phyloP scores from a whole-genome alignment of 2,888 invertebrate genomes.

The Athalia circularis region DNA sequence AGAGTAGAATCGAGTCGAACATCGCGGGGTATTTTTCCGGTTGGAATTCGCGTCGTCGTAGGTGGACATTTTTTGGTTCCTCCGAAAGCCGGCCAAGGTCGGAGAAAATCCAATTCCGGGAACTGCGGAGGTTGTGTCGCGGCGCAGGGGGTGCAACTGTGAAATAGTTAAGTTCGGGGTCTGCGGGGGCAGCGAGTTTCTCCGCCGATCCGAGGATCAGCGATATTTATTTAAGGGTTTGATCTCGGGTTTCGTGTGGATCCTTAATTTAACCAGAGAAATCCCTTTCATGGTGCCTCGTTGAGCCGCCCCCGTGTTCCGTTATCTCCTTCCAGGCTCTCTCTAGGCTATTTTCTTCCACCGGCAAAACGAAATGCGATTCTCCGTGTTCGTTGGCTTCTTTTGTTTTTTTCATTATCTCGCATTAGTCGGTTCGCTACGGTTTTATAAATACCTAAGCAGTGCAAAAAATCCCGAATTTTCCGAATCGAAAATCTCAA shows the following conservation, averaged over 20 bases:
- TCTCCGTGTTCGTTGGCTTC: not conserved
- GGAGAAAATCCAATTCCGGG: slow-evolving; percentile 9
- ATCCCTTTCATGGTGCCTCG: slow-evolving; percentile 40
- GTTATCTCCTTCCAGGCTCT: slow-evolving; percentile 30
- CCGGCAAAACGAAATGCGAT: slow-evolving; percentile 17
- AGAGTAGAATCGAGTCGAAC: no score
- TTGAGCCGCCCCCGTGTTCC: slow-evolving; percentile 13
- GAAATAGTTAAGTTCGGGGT: slow-evolving; percentile 41
- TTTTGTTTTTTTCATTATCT: not conserved
- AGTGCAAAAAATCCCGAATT: no score
- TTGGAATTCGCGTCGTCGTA: no score
- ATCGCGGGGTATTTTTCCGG: no score
- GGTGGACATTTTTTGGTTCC: no score
- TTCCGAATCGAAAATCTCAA: no score
- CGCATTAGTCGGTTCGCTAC: not conserved
- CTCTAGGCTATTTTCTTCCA: slow-evolving; percentile 33
- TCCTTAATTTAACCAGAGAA: slow-evolving; percentile 42
- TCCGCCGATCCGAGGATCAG: slow-evolving; percentile 34
- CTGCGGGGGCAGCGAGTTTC: slow-evolving; percentile 29
- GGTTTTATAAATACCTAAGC: not conserved
- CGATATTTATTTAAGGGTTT: slow-evolving; percentile 45
- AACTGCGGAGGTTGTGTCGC: not conserved
- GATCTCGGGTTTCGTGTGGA: slow-evolving; percentile 38
- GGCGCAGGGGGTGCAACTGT: not conserved
- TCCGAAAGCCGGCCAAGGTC: no score